Evolutionary conservation across 2,797 vertebrate genomes (phyloP).

Genomic region (Cichlasoma orientale): DNA sequence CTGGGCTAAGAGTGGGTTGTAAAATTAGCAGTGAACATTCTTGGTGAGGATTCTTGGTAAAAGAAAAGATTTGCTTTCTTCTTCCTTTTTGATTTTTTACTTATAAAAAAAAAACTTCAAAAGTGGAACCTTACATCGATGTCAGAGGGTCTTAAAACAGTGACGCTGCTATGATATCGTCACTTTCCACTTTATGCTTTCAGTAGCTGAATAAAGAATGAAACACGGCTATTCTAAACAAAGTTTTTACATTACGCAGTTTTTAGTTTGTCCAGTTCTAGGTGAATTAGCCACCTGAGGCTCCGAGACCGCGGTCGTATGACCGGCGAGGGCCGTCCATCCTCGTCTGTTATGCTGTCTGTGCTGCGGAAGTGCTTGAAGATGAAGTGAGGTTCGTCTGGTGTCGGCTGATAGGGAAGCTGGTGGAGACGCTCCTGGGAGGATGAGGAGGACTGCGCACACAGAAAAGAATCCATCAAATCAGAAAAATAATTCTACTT

Average conservation of each 20-base stretch:
- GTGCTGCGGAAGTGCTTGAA: slow-evolving; percentile 98
- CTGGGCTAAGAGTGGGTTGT: background rate
- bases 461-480: slow-evolving; percentile 10
- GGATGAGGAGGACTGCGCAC: slow-evolving; percentile 90
- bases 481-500: background rate
- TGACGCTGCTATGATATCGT: background rate
- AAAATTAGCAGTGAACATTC: background rate
- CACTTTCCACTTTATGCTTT: background rate
- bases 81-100: no score
- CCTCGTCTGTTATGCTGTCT: slow-evolving; percentile 93
- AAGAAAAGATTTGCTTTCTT: no score
- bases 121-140: no score
- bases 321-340: slow-evolving; percentile 84
- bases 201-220: background rate
- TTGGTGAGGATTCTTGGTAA: rapidly evolving
- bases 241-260: background rate
- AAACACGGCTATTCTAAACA: background rate
- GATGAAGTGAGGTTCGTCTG: slow-evolving; percentile 96
- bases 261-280: background rate
- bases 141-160: background rate
- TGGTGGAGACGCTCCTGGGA: slow-evolving; percentile 98
- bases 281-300: slow-evolving; percentile 84
- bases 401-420: slow-evolving; percentile 96
- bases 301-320: slow-evolving; percentile 92
- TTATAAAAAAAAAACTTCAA: no score